Evolutionary conservation across 2,888 invertebrate genomes (phyloP).

Genomic region (Parascotia fuliginaria): DNA sequence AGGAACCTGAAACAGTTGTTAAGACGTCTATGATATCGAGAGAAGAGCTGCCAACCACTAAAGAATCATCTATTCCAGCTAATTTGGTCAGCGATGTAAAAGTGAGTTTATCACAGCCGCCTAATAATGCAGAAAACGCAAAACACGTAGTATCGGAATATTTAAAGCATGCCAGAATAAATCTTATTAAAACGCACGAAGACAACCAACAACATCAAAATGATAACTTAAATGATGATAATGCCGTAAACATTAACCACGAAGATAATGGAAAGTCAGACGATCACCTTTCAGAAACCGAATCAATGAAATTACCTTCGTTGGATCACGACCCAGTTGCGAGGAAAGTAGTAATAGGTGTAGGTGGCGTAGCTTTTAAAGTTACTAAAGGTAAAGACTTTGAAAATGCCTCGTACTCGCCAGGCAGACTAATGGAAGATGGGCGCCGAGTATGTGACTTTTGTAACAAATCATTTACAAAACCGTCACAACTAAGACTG

Average conservation of each 20-base stretch:
- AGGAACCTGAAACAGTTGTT: conserved; percentile 43
- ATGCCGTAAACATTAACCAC: conserved; percentile 50
- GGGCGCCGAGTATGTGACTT: conserved; percentile 92
- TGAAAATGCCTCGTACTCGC: conserved; percentile 75
- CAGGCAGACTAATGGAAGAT: conserved; percentile 88
- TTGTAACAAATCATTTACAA: conserved; percentile 96
- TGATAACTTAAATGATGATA: conserved; percentile 66
- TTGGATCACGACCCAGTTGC: conserved; percentile 80
- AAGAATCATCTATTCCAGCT: conserved; percentile 41
- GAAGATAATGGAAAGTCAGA: conserved; percentile 71
- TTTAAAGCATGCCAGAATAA: conserved; percentile 86
- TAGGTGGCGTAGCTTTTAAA: conserved; percentile 87
- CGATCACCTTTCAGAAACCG: conserved; percentile 59
- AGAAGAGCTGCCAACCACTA: conserved; percentile 49
- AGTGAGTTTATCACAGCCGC: conserved; percentile 55
- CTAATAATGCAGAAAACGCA: conserved; percentile 80
- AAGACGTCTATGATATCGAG: conserved; percentile 44
- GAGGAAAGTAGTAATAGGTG: conserved; percentile 87
- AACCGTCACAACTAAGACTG: conserved; percentile 94
- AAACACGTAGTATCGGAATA: conserved; percentile 89
- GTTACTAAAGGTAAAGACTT: conserved; percentile 84
- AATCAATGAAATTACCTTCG: conserved; percentile 63
- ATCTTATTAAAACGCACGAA: conserved; percentile 71
- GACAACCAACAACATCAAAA: conserved; percentile 61
- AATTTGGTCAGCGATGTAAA: conserved; percentile 53